Evolutionary conservation across 2,888 invertebrate genomes (phyloP).

Genomic region (Mamestra brassicae): DNA sequence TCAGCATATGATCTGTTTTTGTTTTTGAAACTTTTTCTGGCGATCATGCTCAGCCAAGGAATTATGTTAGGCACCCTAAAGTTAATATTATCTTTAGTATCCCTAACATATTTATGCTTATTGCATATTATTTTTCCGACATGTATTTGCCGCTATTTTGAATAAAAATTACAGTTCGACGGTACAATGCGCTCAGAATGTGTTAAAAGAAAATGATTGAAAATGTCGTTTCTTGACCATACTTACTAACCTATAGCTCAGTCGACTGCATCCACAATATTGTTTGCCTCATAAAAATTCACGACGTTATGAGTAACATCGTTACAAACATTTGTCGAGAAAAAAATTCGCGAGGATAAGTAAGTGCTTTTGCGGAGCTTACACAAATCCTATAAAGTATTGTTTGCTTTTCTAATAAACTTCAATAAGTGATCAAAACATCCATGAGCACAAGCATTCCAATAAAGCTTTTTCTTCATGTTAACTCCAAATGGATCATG

Average conservation of each 20-base stretch:
- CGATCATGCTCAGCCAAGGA: too few species aligned
- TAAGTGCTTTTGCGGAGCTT: neutral
- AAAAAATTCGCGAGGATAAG: neutral
- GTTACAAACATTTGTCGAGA: neutral
- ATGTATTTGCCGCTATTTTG: neutral
- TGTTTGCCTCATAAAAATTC: neutral
- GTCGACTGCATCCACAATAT: neutral
- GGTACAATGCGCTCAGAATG: neutral
- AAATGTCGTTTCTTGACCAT: neutral
- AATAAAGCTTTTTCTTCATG: neutral
- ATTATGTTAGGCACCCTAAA: too few species aligned
- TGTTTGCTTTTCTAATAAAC: neutral
- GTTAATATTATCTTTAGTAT: too few species aligned
- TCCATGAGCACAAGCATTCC: neutral
- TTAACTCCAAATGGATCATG: neutral
- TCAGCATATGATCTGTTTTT: too few species aligned
- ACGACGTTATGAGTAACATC: neutral
- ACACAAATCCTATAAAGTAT: conserved; percentile 2
- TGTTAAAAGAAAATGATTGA: neutral
- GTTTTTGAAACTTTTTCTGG: too few species aligned
- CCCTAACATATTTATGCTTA: too few species aligned
- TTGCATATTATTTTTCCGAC: neutral
- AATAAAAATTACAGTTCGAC: too few species aligned
- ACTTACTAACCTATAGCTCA: neutral
- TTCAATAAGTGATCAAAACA: neutral